Percentiles rank a stretch among this genome's conserved stretches.
Evolutionary conservation across 2,888 invertebrate genomes (phyloP).

Genomic region (Ormyrus thymus): DNA sequence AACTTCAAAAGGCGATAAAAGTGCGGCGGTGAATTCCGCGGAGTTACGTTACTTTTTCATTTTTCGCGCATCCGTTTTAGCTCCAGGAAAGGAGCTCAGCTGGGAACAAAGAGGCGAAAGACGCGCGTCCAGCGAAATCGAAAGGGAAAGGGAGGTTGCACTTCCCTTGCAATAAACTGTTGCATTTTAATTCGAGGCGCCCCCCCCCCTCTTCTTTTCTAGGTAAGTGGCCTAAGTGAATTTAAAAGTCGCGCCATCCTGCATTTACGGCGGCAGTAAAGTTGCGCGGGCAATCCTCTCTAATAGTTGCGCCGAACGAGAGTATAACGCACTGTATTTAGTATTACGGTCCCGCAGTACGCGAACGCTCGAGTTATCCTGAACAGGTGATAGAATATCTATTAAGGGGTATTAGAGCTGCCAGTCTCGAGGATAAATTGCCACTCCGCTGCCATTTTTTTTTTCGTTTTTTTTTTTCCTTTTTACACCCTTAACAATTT

Average conservation of each 20-base stretch:
- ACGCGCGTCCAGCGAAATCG: slow-evolving; percentile 25
- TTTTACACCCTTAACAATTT: slow-evolving; percentile 13
- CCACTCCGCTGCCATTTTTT: neutral
- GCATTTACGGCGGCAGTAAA: slow-evolving; percentile 71
- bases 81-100: neutral
- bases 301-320: slow-evolving; percentile 12
- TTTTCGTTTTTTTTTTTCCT: neutral
- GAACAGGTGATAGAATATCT: slow-evolving; percentile 66
- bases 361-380: slow-evolving; percentile 59
- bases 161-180: slow-evolving; percentile 65
- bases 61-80: too few species aligned
- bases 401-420: slow-evolving; percentile 65
- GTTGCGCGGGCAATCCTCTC: slow-evolving; percentile 57
- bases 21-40: too few species aligned
- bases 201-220: slow-evolving; percentile 32
- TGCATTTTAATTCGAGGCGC: slow-evolving; percentile 66
- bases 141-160: slow-evolving; percentile 56
- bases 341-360: slow-evolving; percentile 58
- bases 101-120: neutral
- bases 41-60: too few species aligned
- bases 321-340: slow-evolving; percentile 58
- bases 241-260: slow-evolving; percentile 69
- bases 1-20: too few species aligned
- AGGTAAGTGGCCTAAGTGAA: slow-evolving; percentile 66
- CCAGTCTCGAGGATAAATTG: slow-evolving; percentile 43